These are phyloP conservation scores for Bovichtus diacanthus DNA, from an alignment of 2,797 vertebrate species.

Conservation along the genomic window DNA sequence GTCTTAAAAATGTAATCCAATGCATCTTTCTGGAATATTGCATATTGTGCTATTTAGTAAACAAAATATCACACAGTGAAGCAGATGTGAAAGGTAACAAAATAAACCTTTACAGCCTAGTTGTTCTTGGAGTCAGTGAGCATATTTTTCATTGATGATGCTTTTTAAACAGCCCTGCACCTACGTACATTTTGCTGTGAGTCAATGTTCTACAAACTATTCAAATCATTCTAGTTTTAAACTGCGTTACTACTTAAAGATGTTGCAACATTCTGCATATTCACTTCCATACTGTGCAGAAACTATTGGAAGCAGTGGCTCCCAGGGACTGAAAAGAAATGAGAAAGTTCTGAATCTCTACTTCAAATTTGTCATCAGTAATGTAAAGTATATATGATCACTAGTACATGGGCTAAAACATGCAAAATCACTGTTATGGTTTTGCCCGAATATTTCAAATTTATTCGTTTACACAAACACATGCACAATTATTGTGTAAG, in stretches of 20 bases:
- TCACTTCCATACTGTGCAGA: neutral
- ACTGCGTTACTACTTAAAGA: neutral
- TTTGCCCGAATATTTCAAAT: rapidly evolving
- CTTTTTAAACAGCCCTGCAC: neutral
- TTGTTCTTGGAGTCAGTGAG: neutral
- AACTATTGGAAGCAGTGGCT: neutral
- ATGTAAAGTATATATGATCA: neutral
- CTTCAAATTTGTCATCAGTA: neutral
- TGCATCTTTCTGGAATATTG: neutral
- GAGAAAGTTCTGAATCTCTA: neutral
- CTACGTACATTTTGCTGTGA: neutral
- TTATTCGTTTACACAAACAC: rapidly evolving
- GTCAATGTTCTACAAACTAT: neutral
- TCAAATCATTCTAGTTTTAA: neutral
- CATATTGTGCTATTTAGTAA: neutral
- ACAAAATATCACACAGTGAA: neutral
- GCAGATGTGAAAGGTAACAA: neutral
- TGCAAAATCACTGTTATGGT: neutral
- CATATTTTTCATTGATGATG: neutral
- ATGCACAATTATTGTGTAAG: neutral
- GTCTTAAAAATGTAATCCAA: neutral
- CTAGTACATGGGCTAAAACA: neutral
- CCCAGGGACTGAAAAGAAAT: neutral
- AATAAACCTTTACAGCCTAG: neutral
- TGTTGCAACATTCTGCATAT: neutral